Evolutionary conservation across 2,888 invertebrate genomes (phyloP).

Genomic region (Acleris laterana): DNA sequence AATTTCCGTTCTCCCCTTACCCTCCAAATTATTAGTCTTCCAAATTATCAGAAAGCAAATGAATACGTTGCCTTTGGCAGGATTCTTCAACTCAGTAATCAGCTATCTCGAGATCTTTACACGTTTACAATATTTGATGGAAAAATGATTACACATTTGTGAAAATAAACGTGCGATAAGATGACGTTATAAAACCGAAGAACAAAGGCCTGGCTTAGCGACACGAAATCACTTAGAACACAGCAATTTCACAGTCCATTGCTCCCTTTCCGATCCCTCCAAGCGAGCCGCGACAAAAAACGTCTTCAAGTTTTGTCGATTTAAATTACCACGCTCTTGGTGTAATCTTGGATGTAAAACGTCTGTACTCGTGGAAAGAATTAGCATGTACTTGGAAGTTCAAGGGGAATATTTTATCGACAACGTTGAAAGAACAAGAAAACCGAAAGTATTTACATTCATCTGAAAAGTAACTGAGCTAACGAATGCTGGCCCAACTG

Average conservation of each 20-base stretch:
- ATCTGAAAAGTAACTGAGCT: too few relatives aligned
- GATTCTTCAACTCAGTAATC: too few relatives aligned
- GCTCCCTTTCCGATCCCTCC: slow-evolving; percentile 13
- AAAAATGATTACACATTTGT: slow-evolving; percentile 2
- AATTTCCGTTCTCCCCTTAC: too few relatives aligned
- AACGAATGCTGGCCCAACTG: too few relatives aligned
- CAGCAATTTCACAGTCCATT: slow-evolving; percentile 19
- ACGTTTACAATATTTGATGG: too few relatives aligned
- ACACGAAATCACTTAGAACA: slow-evolving; percentile 13
- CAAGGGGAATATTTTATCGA: too few relatives aligned
- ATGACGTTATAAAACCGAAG: not conserved
- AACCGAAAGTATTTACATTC: too few relatives aligned
- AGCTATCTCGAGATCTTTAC: too few relatives aligned
- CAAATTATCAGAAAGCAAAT: too few relatives aligned
- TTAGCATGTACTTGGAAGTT: not conserved
- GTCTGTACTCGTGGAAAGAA: not conserved
- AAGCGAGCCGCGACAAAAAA: slow-evolving; percentile 7
- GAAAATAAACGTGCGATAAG: not conserved
- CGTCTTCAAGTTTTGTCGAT: not conserved
- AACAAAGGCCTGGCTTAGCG: slow-evolving; percentile 9
- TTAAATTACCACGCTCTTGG: slow-evolving; percentile 6
- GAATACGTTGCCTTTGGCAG: too few relatives aligned
- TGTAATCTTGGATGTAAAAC: not conserved
- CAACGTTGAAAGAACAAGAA: too few relatives aligned
- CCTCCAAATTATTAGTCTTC: too few relatives aligned